Conservation (phyloP, 2,888 invertebrate species). For the Thereva unica region DNA sequence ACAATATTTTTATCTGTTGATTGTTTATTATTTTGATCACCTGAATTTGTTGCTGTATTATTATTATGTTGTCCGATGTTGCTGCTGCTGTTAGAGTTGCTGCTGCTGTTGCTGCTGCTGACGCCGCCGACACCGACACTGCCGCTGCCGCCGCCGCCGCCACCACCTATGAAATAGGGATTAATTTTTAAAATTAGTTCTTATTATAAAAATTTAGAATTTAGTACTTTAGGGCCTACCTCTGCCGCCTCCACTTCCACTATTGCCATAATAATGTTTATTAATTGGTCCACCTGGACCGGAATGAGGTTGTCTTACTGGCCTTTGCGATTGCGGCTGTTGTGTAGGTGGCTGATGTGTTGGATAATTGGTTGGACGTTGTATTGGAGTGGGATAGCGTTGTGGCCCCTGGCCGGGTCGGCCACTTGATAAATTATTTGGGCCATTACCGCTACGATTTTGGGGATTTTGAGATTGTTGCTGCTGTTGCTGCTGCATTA, state of each 20-base stretch:
- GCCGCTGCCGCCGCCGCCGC: too few species aligned
- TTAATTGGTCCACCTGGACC: constrained; percentile 50
- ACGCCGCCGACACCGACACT: too few species aligned
- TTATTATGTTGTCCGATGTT: too few species aligned
- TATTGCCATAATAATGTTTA: constrained; percentile 55
- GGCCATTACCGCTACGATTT: constrained; percentile 43
- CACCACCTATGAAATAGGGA: constrained; percentile 31
- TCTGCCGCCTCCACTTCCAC: constrained; percentile 25
- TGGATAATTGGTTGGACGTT: constrained; percentile 57
- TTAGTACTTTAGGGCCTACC: constrained; percentile 27
- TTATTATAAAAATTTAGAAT: constrained; percentile 8
- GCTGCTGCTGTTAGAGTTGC: too few species aligned
- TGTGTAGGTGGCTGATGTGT: constrained; percentile 50
- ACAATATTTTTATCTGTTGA: constrained; percentile 26
- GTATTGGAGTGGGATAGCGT: constrained; percentile 57
- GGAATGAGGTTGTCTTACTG: constrained; percentile 30
- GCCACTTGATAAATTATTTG: constrained; percentile 45
- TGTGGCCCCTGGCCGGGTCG: constrained; percentile 46
- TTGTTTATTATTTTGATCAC: constrained; percentile 37
- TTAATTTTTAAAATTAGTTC: constrained; percentile 23
- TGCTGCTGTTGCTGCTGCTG: too few species aligned
- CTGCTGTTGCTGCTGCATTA: constrained; percentile 50
- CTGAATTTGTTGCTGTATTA: constrained; percentile 28
- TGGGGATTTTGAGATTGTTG: constrained; percentile 48
- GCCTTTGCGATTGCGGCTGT: constrained; percentile 44